A percentile compares a stretch with the other conserved stretches of the same genome.
Conservation (phyloP, 2,113 vertebrate species). For the Agapornis roseicollis region DNA sequence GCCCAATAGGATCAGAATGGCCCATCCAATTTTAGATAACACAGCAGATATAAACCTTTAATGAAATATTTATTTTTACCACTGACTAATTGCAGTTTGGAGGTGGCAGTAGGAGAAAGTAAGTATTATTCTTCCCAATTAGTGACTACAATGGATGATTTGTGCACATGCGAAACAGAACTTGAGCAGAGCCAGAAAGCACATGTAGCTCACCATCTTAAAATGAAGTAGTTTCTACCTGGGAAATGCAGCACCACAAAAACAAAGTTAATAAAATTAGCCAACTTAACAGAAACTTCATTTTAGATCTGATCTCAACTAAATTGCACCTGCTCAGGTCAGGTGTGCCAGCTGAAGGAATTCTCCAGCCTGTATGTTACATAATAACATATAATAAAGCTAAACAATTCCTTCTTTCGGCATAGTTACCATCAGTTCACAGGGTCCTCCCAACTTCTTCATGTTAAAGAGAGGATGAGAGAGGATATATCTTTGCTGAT, state of each 20-base stretch:
- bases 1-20: background rate
- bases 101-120: background rate
- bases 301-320: fast-evolving
- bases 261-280: background rate
- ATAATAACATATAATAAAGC: background rate
- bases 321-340: background rate
- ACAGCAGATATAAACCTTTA: background rate
- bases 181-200: background rate
- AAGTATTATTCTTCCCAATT: background rate
- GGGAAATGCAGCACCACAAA: background rate
- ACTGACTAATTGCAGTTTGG: background rate
- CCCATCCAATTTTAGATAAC: background rate
- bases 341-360: background rate
- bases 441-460: background rate
- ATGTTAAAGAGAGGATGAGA: background rate
- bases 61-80: background rate
- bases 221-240: background rate
- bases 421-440: background rate
- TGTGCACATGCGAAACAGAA: background rate
- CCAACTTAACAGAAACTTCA: background rate
- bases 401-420: background rate
- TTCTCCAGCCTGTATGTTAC: background rate
- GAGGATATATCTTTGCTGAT: background rate
- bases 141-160: background rate
- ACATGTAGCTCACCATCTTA: background rate